These are phyloP conservation scores for Pangasianodon hypophthalmus DNA, from an alignment of 2,113 vertebrate species.

Conservation along the genomic window DNA sequence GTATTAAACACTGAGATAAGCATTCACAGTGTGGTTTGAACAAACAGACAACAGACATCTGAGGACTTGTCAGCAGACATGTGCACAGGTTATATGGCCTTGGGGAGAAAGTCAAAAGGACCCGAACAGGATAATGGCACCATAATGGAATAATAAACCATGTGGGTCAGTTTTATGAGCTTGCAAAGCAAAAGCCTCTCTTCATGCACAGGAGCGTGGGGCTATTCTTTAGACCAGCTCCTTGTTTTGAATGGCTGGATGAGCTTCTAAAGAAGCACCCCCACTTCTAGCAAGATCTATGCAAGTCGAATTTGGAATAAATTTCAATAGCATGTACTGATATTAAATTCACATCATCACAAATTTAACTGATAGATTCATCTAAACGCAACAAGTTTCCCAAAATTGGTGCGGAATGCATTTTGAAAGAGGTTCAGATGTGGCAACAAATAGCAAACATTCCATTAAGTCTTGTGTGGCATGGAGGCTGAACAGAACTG, in stretches of 20 bases:
- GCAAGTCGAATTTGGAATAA: neutral
- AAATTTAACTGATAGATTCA: neutral
- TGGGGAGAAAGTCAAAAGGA: constrained; percentile 23
- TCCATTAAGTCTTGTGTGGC: neutral
- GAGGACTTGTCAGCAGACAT: neutral
- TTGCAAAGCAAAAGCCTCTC: constrained; percentile 29
- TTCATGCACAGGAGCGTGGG: neutral
- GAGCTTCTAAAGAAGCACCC: neutral
- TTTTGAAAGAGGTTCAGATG: neutral
- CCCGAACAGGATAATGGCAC: constrained; percentile 20
- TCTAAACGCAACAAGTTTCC: neutral
- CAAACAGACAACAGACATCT: neutral
- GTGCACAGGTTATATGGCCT: constrained; percentile 16
- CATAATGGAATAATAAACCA: constrained; percentile 33
- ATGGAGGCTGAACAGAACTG: neutral
- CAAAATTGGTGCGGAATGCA: neutral
- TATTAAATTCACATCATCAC: neutral
- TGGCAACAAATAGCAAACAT: constrained; percentile 12
- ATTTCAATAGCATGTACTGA: neutral
- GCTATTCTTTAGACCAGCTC: neutral
- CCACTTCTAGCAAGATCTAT: neutral
- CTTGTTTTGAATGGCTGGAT: neutral
- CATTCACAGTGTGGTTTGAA: neutral
- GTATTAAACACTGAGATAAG: neutral
- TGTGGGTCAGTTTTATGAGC: constrained; percentile 31